Base-by-base conservation (phyloP, 2,797 vertebrate species). In the Jordanella pulchra region DNA sequence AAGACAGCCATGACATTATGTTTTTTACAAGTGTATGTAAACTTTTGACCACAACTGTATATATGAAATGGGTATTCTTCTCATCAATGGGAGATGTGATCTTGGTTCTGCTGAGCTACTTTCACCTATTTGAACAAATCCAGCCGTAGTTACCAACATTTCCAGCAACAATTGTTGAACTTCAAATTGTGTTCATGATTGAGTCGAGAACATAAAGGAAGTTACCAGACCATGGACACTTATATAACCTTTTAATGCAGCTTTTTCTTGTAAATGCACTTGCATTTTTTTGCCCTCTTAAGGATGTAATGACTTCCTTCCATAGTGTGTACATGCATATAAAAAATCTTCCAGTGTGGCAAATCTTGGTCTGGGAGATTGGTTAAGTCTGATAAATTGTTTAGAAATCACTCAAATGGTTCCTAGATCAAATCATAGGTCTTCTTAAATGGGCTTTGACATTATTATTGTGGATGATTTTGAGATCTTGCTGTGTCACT, bases 181-280 rank as follows among this genome's bases (percentile, higher is more conserved):
- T 87, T 66, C 67, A 71, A 86, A 85, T 73, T 83, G 86, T 78
- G 77, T 89, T 85, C 80, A 87, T 88, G 84, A 87, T 83, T 84
- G 79, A 84, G 86, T 87, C 80, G 73, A 67, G 69, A 84, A 77
- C 85, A 87, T 88, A 83, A 90, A 93, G 76, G 76, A 81, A 89
- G 83, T 84, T 75, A 88, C 83, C 84, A 89, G 91, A 91, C 87
- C 86, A 73, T 82, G 80, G 71, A 86, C 82, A 71, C 78, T 75
- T 80, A 90, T 89, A 75, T 89, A 90, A 84, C 81, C 86, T 91
- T 90, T 75, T 72, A 90, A 90, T 78, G 65, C 61, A 48, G 56
- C 66, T 56, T 69, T 78, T 73, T 70, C 79, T 72, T 79, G 65
- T 47, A 60, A 80, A 55, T 71, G 42, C 63, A 48, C 50, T 75